A percentile compares a stretch with the other conserved stretches of the same genome.
Evolutionary conservation across 2,888 invertebrate species (phyloP).

Genomic region (Drosophila infuscata): DNA sequence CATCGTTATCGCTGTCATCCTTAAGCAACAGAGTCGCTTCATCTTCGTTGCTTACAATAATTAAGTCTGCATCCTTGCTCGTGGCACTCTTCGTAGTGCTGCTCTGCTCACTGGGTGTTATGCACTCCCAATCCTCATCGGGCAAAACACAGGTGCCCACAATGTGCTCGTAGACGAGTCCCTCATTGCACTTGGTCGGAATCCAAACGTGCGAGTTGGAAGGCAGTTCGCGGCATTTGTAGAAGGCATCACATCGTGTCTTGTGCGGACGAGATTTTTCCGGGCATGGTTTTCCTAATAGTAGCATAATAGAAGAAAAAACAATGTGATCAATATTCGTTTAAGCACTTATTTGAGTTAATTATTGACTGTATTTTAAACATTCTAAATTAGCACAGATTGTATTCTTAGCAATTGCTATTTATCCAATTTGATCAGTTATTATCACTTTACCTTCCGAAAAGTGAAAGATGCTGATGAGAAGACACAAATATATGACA

Average conservation of each 20-base stretch:
- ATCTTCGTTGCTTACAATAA: slow-evolving; percentile 67
- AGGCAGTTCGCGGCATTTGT: slow-evolving; percentile 81
- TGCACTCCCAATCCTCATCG: slow-evolving; percentile 85
- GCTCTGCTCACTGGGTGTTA: slow-evolving; percentile 62
- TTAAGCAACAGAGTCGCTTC: slow-evolving; percentile 52
- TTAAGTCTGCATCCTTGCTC: slow-evolving; percentile 55
- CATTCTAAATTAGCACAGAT: not conserved
- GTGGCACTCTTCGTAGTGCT: slow-evolving; percentile 23
- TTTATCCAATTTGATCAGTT: not conserved
- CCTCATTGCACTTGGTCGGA: slow-evolving; percentile 82
- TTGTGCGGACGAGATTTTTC: slow-evolving; percentile 83
- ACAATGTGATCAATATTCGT: slow-evolving; percentile 1
- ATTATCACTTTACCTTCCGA: slow-evolving; percentile 77
- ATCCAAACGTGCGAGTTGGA: slow-evolving; percentile 83
- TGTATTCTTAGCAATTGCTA: not conserved
- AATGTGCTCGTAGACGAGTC: slow-evolving; percentile 83
- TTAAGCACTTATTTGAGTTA: not conserved
- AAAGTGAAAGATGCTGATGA: slow-evolving; percentile 82
- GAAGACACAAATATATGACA: slow-evolving; percentile 60
- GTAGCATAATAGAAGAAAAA: not conserved
- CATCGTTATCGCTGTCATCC: slow-evolving; percentile 64
- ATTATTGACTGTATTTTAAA: not conserved
- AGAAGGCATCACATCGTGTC: slow-evolving; percentile 84
- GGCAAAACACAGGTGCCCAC: slow-evolving; percentile 84
- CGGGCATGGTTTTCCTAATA: slow-evolving; percentile 83